Conservation (phyloP, 2,797 vertebrate genomes). For the Novumbra hubbsi region DNA sequence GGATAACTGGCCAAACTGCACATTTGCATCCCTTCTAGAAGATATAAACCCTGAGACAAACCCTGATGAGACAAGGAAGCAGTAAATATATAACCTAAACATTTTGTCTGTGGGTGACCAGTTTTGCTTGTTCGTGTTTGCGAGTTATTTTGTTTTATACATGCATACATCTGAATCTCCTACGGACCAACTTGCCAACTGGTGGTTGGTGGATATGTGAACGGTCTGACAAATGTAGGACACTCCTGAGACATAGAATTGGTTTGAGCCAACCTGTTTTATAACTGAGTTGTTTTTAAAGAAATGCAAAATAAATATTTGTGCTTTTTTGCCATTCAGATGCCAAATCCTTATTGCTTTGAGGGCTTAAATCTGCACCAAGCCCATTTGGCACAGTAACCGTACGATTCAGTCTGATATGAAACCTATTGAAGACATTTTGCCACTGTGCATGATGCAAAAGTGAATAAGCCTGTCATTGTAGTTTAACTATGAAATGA, state of each 20-base stretch:
- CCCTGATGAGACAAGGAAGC: conserved; percentile 21
- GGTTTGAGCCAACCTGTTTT: conserved; percentile 38
- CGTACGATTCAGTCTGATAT: conserved; percentile 24
- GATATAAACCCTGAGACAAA: conserved; percentile 3
- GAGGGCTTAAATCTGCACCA: conserved; percentile 21
- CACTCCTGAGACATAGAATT: conserved; percentile 27
- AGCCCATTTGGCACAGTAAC: conserved; percentile 29
- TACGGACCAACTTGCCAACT: conserved; percentile 1
- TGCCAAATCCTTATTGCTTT: conserved; percentile 15
- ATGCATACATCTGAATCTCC: neutral
- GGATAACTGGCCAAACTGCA: conserved; percentile 18
- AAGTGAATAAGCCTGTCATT: conserved; percentile 25
- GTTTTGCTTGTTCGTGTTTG: conserved; percentile 44
- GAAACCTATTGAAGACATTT: conserved; percentile 39
- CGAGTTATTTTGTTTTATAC: conserved; percentile 32
- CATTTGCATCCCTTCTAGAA: conserved; percentile 15
- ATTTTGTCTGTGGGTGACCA: conserved; percentile 38
- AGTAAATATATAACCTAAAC: conserved; percentile 27
- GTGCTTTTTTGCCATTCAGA: conserved; percentile 39
- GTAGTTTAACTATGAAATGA: conserved; percentile 34
- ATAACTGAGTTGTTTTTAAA: conserved; percentile 32
- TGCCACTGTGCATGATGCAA: conserved; percentile 39
- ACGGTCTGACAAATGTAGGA: conserved; percentile 26
- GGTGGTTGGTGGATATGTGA: conserved; percentile 12
- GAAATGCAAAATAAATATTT: conserved; percentile 26